Percentiles rank a stretch among this genome's conserved stretches.
Evolutionary conservation across 2,888 invertebrate species (phyloP).

Genomic region (Drosophila kuntzei): DNA sequence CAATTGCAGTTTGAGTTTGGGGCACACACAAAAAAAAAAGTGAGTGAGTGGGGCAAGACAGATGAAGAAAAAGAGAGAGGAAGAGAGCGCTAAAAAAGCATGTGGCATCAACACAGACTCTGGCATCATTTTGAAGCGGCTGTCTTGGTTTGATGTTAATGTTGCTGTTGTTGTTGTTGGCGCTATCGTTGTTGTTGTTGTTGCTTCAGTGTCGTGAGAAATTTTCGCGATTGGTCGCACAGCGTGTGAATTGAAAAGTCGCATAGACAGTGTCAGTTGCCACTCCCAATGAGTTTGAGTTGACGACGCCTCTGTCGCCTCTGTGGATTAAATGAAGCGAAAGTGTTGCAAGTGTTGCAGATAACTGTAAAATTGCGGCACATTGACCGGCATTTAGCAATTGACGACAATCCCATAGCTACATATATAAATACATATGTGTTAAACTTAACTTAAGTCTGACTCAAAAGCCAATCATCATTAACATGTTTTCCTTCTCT

Average conservation of each 20-base stretch:
- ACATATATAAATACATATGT: neutral
- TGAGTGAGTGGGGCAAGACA: constrained; percentile 56
- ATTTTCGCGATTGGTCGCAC: constrained; percentile 80
- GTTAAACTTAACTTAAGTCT: constrained; percentile 11
- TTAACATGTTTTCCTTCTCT: constrained; percentile 42
- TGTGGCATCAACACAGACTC: constrained; percentile 58
- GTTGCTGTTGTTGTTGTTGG: constrained; percentile 40
- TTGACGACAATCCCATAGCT: constrained; percentile 8
- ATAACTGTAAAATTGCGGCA: constrained; percentile 47
- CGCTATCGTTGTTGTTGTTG: constrained; percentile 53
- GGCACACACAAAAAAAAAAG: constrained; percentile 40
- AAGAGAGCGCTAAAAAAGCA: constrained; percentile 40
- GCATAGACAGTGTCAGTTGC: constrained; percentile 19
- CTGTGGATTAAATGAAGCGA: constrained; percentile 56
- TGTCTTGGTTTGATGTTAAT: constrained; percentile 54
- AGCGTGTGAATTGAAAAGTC: constrained; percentile 81
- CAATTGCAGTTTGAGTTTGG: constrained; percentile 60
- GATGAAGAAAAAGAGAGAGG: constrained; percentile 12
- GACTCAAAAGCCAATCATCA: constrained; percentile 37
- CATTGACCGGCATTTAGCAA: constrained; percentile 59
- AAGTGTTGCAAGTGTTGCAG: constrained; percentile 62
- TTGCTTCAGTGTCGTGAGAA: constrained; percentile 83
- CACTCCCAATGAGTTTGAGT: constrained; percentile 34
- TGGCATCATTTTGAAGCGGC: constrained; percentile 58
- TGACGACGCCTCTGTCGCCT: neutral